Conservation (phyloP, 2,888 invertebrate species). For the Dendrolimus pini region DNA sequence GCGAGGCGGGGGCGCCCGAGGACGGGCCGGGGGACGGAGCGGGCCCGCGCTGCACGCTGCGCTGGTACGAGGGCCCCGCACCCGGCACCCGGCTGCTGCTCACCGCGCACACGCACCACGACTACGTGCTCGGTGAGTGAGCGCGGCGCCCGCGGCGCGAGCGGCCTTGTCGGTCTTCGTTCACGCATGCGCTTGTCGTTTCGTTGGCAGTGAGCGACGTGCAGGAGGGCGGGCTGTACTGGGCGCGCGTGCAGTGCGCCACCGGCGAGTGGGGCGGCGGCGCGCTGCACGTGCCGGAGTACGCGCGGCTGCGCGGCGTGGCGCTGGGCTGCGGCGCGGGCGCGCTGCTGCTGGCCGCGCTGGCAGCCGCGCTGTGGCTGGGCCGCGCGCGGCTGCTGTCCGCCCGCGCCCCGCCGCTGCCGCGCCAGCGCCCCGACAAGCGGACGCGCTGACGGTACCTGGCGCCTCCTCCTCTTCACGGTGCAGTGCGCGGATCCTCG, state of each 20-base stretch:
- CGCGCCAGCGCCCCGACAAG: constrained; percentile 17
- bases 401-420: constrained; percentile 17
- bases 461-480: background rate
- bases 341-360: constrained; percentile 80
- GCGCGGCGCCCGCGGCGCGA: background rate
- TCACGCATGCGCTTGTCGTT: background rate
- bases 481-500: constrained; percentile 1
- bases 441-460: constrained; percentile 27
- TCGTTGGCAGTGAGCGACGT: constrained; percentile 78
- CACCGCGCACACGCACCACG: constrained; percentile 82
- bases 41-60: constrained; percentile 79
- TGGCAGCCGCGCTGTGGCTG: constrained; percentile 76
- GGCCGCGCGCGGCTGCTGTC: constrained; percentile 38
- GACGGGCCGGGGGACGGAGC: constrained; percentile 51
- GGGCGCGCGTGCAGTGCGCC: constrained; percentile 84
- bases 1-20: constrained; percentile 24
- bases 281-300: constrained; percentile 81
- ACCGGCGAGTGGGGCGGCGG: constrained; percentile 80
- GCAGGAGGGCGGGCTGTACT: constrained; percentile 84
- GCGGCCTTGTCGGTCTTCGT: too few species aligned
- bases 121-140: constrained; percentile 75
- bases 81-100: constrained; percentile 79
- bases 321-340: constrained; percentile 84
- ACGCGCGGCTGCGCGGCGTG: constrained; percentile 81
- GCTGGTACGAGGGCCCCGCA: constrained; percentile 81